Conservation (phyloP, 2,113 vertebrate genomes). For the Takifugu bimaculatus region DNA sequence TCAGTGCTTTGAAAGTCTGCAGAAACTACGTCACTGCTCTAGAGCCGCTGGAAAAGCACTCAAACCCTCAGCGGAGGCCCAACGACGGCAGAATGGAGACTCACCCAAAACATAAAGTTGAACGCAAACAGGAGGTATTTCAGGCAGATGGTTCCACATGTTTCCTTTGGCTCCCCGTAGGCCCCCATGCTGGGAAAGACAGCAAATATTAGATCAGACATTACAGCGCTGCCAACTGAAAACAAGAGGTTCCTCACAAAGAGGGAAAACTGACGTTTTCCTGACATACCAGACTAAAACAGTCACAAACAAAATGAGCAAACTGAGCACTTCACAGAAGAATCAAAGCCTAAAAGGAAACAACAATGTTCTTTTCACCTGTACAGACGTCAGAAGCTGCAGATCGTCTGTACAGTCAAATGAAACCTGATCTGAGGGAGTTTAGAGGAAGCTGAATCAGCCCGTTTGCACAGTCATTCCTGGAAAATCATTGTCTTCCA, state of each 20-base stretch:
- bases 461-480: too few species aligned
- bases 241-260: background rate
- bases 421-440: background rate
- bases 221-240: background rate
- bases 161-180: conserved; percentile 83
- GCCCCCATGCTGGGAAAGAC: conserved; percentile 57
- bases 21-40: background rate
- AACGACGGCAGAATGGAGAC: conserved; percentile 27
- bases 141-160: conserved; percentile 92
- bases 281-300: background rate
- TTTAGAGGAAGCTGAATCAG: conserved; percentile 25
- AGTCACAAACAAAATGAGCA: too few species aligned
- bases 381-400: background rate
- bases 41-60: background rate
- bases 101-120: conserved; percentile 98
- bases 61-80: background rate
- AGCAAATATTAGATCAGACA: background rate
- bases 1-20: background rate
- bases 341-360: too few species aligned
- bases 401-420: too few species aligned
- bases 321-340: too few species aligned
- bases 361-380: too few species aligned
- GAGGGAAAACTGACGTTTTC: background rate
- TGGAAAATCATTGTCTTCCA: background rate
- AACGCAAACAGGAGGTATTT: conserved; percentile 97